A percentile compares a stretch with the other conserved stretches of the same genome.
These are phyloP conservation scores for Dicrurus megarhynchus DNA, from an alignment of 2,113 vertebrate genomes.

Conservation along the genomic window DNA sequence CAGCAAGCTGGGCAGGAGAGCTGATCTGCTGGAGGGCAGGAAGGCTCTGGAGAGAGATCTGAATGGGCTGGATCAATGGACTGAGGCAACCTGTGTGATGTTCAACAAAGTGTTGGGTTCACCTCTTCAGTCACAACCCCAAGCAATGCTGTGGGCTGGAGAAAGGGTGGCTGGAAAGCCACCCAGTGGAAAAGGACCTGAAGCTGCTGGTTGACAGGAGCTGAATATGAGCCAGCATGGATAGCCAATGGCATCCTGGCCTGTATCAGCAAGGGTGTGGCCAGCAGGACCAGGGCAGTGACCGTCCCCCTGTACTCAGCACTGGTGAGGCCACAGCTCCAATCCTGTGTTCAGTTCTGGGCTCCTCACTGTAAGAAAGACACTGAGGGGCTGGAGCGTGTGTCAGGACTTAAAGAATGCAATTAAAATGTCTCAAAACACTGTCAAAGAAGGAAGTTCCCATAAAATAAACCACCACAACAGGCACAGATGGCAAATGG, in stretches of 20 bases:
- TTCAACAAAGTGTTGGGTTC: not conserved
- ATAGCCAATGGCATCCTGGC: not conserved
- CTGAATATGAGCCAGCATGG: not conserved
- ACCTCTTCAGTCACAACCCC: not conserved
- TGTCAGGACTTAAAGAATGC: not conserved
- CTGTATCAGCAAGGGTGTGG: not conserved
- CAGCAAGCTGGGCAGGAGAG: not conserved
- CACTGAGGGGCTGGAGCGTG: not conserved
- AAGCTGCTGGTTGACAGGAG: not conserved
- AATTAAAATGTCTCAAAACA: not conserved
- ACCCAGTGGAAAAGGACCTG: not conserved
- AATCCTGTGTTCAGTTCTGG: not conserved
- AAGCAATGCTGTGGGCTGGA: not conserved
- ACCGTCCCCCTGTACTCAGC: not conserved
- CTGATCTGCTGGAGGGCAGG: not conserved
- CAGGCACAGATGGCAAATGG: not conserved
- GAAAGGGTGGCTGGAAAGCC: not conserved
- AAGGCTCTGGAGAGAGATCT: not conserved
- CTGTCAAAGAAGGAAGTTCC: not conserved
- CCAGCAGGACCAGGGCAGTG: not conserved
- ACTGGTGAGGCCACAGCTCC: fast-evolving
- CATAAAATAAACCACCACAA: fast-evolving
- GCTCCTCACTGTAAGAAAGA: not conserved
- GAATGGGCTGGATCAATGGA: too few species aligned
- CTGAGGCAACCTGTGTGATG: not conserved